Evolutionary conservation across 1,140 invertebrate genomes (phyloP).

Genomic region (Schlechtendalia chinensis): DNA sequence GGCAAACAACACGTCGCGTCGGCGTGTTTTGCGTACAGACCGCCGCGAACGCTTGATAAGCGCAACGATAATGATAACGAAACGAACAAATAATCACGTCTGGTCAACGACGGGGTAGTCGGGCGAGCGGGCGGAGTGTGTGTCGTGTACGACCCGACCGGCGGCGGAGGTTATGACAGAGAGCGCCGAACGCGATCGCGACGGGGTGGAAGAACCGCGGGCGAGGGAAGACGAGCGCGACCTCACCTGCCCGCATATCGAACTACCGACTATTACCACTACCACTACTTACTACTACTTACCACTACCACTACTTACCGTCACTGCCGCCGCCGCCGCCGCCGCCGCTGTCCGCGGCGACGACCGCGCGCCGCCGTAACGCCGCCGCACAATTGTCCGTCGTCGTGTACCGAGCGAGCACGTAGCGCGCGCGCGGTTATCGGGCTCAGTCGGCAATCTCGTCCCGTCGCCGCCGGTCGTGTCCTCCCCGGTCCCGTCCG

Average conservation of each 20-base stretch:
- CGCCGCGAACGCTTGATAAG: too few relatives aligned
- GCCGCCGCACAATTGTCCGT: neutral
- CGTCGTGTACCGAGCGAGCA: neutral
- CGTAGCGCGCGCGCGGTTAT: neutral
- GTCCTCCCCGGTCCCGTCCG: neutral
- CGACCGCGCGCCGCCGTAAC: neutral
- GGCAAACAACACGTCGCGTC: too few relatives aligned
- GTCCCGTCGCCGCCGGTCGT: neutral
- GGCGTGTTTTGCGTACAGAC: too few relatives aligned
- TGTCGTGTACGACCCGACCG: too few relatives aligned
- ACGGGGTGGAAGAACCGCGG: neutral
- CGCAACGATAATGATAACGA: too few relatives aligned
- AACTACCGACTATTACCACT: neutral
- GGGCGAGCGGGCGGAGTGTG: too few relatives aligned
- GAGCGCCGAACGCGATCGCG: neutral
- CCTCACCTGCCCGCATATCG: slow-evolving; percentile 18
- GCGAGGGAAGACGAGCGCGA: neutral
- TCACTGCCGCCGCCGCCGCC: neutral
- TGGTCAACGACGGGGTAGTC: too few relatives aligned
- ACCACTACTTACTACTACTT: neutral
- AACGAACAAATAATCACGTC: too few relatives aligned
- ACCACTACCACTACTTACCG: slow-evolving; percentile 16
- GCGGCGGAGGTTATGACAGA: too few relatives aligned
- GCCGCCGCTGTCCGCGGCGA: too few relatives aligned
- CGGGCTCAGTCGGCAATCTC: slow-evolving; percentile 5